Evolutionary conservation across 2,113 vertebrate species (phyloP).

Genomic region (Eidolon helvum): DNA sequence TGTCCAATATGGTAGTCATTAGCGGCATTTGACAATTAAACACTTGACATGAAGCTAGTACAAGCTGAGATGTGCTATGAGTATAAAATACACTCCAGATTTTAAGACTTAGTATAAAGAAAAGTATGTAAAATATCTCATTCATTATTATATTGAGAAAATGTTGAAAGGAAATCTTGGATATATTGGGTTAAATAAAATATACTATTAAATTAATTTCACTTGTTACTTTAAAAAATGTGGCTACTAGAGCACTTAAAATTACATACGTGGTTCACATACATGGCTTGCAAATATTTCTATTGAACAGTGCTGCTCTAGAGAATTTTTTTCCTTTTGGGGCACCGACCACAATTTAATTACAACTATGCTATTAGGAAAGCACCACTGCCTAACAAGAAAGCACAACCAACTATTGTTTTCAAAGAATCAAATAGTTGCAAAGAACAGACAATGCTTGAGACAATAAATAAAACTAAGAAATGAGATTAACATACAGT

Average conservation of each 20-base stretch:
- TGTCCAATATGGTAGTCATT: background rate
- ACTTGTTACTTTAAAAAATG: conserved; percentile 19
- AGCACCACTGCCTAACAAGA: conserved; percentile 36
- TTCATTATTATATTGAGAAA: background rate
- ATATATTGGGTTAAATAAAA: background rate
- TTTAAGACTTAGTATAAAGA: conserved; percentile 45
- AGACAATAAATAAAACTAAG: conserved; percentile 40
- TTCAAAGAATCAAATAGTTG: conserved; percentile 50
- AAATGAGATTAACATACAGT: conserved; percentile 44
- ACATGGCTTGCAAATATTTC: background rate
- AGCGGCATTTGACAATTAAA: background rate
- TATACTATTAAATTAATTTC: conserved; percentile 16
- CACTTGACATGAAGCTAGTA: background rate
- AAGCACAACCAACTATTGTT: conserved; percentile 33
- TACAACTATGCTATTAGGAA: conserved; percentile 15
- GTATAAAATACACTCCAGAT: background rate
- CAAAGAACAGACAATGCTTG: conserved; percentile 45
- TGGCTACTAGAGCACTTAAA: conserved; percentile 16
- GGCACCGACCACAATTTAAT: conserved; percentile 24
- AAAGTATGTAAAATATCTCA: background rate
- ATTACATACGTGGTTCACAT: background rate
- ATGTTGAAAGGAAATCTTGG: conserved; percentile 12
- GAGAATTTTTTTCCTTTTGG: conserved; percentile 32
- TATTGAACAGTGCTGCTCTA: conserved; percentile 23
- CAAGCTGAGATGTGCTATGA: background rate